Conservation (phyloP, 2,888 invertebrate species). For the Acrobasis consociella region DNA sequence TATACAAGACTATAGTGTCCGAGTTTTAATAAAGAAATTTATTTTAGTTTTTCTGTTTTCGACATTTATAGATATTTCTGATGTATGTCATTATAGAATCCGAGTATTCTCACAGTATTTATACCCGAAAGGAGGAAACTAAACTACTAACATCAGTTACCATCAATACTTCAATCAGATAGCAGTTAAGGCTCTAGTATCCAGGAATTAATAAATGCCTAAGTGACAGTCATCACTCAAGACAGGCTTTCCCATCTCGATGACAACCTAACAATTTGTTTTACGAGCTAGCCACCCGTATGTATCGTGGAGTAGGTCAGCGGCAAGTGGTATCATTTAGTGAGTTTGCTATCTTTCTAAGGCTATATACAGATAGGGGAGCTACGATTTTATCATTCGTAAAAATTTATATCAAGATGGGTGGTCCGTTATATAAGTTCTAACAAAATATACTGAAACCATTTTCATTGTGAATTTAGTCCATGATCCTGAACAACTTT, state of each 20-base stretch:
- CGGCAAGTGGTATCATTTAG: not conserved
- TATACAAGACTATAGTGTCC: too few species aligned
- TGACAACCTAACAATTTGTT: slow-evolving; percentile 14
- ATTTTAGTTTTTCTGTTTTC: too few species aligned
- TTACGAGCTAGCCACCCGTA: slow-evolving; percentile 10
- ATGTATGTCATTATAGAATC: too few species aligned
- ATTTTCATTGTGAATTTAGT: too few species aligned
- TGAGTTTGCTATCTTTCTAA: slow-evolving; percentile 10
- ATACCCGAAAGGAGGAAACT: too few species aligned
- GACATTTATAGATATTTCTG: too few species aligned
- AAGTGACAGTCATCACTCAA: slow-evolving; percentile 15
- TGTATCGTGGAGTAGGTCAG: slow-evolving; percentile 8
- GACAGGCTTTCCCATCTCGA: not conserved
- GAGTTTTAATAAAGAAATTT: too few species aligned
- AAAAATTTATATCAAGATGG: too few species aligned
- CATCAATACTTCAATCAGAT: not conserved
- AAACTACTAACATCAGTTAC: not conserved
- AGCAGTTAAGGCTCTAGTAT: not conserved
- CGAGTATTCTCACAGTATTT: too few species aligned
- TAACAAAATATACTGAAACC: too few species aligned
- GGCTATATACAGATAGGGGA: not conserved
- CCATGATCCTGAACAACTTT: too few species aligned
- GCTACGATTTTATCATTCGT: not conserved
- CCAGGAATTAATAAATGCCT: slow-evolving; percentile 8
- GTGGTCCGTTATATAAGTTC: too few species aligned